Base-by-base conservation (phyloP, 1,140 invertebrate genomes). In the Acromyrmex heyeri region DNA sequence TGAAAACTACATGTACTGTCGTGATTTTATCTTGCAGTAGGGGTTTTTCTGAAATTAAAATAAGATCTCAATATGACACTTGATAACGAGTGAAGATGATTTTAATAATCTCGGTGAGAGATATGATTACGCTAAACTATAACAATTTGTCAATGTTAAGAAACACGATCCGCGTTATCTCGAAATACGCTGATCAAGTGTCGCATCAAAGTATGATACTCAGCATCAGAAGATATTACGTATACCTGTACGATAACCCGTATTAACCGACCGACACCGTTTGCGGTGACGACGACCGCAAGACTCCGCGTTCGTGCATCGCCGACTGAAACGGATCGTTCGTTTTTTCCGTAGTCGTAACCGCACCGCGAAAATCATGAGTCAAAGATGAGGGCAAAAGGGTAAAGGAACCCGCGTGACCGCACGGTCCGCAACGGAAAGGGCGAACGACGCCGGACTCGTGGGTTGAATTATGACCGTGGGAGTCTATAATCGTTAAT, bases 401-500 rank as follows among this genome's bases (percentile, higher is more conserved):
- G 72, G 81, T 27, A 78, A 72, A 76, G 85, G 67, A 78, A 78
- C 85, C 75, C 59, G 82, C 82, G 86, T 30, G 86, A 90, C 89
- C 89, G 75, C 89, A 89, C 24, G 75, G 14, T 77, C 27, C 55
- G 57, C 48, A 53, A 83, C 70, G 73, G 48, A 72, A 76, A 73
- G 72, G 87, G 72, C 48, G 72, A 67, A 73, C 53, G 65, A 48
- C 62, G 59, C 83, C 34, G 85, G 72, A 44, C 50, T 69, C 62
- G 50, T 61, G 38, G 61, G 62, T 78, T 90, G 85, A 90, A 61
- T 89, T 89, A 87, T 87, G 85, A 89, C 69, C 76, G 82, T 55
- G 64, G 67, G 44, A 77, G 27, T 77, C 67, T 89, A 89, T 89
- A 82, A 89, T 89, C 88, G 88, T 89, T 89, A 81, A 89, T 89